Evolutionary conservation across 2,888 invertebrate genomes (phyloP).

Genomic region (Malthinus flaveolus): DNA sequence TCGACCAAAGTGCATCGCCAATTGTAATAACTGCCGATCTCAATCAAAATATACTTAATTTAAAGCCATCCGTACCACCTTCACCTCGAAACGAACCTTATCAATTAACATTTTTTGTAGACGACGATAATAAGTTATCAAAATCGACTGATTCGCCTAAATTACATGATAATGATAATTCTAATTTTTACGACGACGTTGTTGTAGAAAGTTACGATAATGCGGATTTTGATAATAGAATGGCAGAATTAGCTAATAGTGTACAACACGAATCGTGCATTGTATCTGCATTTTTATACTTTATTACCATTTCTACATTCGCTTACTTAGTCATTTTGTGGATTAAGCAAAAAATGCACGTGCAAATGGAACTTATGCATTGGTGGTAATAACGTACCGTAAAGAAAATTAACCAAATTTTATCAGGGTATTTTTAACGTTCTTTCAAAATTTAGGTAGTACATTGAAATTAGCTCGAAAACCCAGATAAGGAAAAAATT

Average conservation of each 20-base stretch:
- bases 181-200: conserved; percentile 46
- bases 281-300: conserved; percentile 53
- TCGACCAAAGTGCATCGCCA: conserved; percentile 25
- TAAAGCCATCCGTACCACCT: conserved; percentile 38
- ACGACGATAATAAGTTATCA: conserved; percentile 38
- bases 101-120: conserved; percentile 50
- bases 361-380: conserved; percentile 53
- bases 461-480: too few species aligned
- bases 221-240: conserved; percentile 34
- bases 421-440: conserved; percentile 27
- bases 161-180: conserved; percentile 27
- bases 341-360: conserved; percentile 52
- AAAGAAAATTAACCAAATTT: conserved; percentile 18
- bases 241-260: conserved; percentile 29
- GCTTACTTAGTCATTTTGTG: conserved; percentile 52
- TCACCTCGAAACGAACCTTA: conserved; percentile 42
- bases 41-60: conserved; percentile 41
- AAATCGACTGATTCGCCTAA: conserved; percentile 13
- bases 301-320: conserved; percentile 53
- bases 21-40: conserved; percentile 32
- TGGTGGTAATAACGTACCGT: conserved; percentile 47
- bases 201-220: conserved; percentile 49
- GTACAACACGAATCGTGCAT: conserved; percentile 50
- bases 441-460: too few species aligned
- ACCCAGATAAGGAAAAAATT: too few species aligned